phyloP scores from a whole-genome alignment of 2,797 vertebrate genomes.

The Lithobates sylvaticus region DNA sequence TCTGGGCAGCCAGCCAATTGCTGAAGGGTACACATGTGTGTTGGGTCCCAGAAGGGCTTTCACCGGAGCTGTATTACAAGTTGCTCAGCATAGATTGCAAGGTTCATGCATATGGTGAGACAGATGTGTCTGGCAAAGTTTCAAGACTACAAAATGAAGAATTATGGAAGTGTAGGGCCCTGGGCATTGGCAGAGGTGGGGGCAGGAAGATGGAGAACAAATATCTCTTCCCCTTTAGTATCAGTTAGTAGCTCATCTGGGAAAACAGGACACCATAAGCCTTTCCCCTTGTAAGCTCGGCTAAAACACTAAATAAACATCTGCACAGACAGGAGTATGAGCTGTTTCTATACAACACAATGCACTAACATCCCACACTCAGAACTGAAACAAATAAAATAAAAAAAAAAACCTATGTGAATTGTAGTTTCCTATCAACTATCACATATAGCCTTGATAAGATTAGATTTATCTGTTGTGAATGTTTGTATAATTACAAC shows the following conservation, averaged over 20 bases:
- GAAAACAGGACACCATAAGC: constrained; percentile 72
- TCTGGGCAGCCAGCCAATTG: constrained; percentile 82
- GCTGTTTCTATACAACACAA: neutral
- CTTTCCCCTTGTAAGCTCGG: constrained; percentile 3
- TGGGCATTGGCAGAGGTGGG: constrained; percentile 89
- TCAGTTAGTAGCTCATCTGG: constrained; percentile 82
- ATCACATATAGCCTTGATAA: no score
- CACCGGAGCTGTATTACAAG: constrained; percentile 88
- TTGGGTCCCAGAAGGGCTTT: constrained; percentile 84
- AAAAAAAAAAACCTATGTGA: neutral
- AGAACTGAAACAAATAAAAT: neutral
- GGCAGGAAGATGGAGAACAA: constrained; percentile 80
- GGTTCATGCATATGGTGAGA: constrained; percentile 96
- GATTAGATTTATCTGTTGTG: no score
- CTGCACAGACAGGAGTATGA: neutral
- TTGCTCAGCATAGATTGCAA: constrained; percentile 92
- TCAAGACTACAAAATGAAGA: constrained; percentile 93
- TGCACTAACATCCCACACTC: neutral
- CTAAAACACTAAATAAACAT: constrained; percentile 35
- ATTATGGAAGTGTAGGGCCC: constrained; percentile 98
- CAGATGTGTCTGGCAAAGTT: constrained; percentile 97
- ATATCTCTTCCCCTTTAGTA: constrained; percentile 84
- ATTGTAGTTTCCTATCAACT: neutral
- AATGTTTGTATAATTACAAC: no score
- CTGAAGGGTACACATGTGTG: constrained; percentile 84